Conservation (phyloP, 37 sponge, comb jelly and placozoan species). For the Aphrocallistes beatrix region DNA sequence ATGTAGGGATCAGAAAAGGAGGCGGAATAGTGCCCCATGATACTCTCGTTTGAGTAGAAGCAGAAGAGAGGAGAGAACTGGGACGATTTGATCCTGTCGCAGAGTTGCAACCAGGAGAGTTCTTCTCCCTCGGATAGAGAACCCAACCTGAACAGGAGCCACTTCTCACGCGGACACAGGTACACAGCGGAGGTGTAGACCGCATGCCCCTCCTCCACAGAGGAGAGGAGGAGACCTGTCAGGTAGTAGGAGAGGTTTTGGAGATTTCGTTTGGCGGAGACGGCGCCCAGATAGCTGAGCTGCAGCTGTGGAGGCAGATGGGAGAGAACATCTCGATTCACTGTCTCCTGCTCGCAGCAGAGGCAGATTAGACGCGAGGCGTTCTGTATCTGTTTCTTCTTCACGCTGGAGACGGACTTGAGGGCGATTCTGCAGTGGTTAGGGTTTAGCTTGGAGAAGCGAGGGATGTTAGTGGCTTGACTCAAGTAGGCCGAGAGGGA, state of each 20-base stretch:
- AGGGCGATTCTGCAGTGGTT: not conserved
- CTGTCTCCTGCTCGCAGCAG: not conserved
- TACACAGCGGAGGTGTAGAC: not conserved
- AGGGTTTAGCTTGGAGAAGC: not conserved
- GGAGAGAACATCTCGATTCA: not conserved
- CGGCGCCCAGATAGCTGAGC: not conserved
- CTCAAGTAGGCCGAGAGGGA: not conserved
- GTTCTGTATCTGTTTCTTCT: not conserved
- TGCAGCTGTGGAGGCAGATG: not conserved
- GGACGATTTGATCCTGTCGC: not conserved
- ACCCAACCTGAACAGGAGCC: not conserved
- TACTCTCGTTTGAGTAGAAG: not conserved
- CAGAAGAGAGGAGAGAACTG: not conserved
- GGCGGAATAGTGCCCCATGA: not conserved
- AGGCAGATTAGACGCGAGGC: not conserved
- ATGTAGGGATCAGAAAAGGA: too few relatives aligned
- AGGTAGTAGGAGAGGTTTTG: not conserved
- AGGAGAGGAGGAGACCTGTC: not conserved
- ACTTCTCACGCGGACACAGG: not conserved
- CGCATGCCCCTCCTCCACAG: not conserved
- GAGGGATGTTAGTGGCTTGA: not conserved
- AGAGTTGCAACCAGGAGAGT: not conserved
- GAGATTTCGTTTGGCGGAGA: not conserved
- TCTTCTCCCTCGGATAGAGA: not conserved
- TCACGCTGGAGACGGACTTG: not conserved